These are phyloP conservation scores for Enteromius fasciolatus DNA, from an alignment of 2,797 vertebrate species.

Conservation along the genomic window DNA sequence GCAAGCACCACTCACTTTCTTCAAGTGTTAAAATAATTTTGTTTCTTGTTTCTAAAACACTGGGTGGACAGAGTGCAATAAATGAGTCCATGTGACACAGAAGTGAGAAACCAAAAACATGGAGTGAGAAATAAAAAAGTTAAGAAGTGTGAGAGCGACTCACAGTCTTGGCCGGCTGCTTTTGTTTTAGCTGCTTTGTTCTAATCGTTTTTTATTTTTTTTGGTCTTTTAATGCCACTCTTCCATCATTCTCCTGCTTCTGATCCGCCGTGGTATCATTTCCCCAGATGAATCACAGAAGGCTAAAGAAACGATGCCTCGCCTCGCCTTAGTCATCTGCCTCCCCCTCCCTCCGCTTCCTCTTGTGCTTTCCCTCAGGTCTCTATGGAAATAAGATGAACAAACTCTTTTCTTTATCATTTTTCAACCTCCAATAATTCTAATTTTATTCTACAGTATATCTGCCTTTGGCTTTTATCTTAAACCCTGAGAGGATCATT, in stretches of 20 bases:
- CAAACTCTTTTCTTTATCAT: constrained; percentile 71
- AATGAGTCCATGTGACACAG: constrained; percentile 13
- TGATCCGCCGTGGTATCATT: constrained; percentile 75
- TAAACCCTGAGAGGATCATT: constrained; percentile 49
- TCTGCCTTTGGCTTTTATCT: constrained; percentile 53
- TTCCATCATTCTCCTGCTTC: constrained; percentile 70
- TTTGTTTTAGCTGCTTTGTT: constrained; percentile 32
- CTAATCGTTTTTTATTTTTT: constrained; percentile 36
- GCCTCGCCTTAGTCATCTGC: constrained; percentile 61
- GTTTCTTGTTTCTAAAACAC: neutral
- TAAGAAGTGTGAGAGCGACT: constrained; percentile 27
- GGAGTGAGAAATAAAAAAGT: constrained; percentile 32
- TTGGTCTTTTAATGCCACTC: constrained; percentile 23
- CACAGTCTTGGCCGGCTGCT: constrained; percentile 20
- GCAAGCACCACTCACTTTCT: constrained; percentile 3
- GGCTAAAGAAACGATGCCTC: constrained; percentile 78
- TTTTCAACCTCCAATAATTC: constrained; percentile 69
- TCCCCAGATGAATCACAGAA: constrained; percentile 79
- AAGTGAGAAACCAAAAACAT: constrained; percentile 22
- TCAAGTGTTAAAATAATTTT: neutral
- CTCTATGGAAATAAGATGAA: constrained; percentile 67
- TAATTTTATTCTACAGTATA: constrained; percentile 49
- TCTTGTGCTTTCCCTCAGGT: constrained; percentile 67
- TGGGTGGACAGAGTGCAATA: neutral
- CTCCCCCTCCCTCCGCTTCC: constrained; percentile 61